Evolutionary conservation across 2,113 vertebrate species (phyloP).

Genomic region (Nyctereutes procyonoides): DNA sequence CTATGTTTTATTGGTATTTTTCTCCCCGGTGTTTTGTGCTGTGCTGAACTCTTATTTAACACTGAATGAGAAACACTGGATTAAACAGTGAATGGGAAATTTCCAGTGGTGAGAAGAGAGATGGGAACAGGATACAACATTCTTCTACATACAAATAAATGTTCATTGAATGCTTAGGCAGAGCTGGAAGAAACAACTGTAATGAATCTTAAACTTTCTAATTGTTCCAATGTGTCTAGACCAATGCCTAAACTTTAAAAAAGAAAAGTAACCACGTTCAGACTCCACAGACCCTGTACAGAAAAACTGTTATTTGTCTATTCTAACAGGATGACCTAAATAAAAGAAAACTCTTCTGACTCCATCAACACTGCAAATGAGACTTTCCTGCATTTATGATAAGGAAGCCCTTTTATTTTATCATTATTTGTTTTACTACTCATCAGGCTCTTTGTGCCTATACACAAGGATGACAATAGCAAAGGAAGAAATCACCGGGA

Average conservation of each 20-base stretch:
- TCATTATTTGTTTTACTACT: slow-evolving; percentile 63
- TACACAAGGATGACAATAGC: neutral
- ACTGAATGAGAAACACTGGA: slow-evolving; percentile 11
- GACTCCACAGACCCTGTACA: neutral
- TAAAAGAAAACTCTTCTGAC: neutral
- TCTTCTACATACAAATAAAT: neutral
- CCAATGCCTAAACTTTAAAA: neutral
- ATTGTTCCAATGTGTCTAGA: slow-evolving; percentile 18
- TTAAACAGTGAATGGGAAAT: slow-evolving; percentile 42
- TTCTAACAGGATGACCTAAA: neutral
- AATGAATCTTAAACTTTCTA: slow-evolving; percentile 6
- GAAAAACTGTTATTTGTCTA: neutral
- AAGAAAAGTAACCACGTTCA: slow-evolving; percentile 2
- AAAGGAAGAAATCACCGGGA: neutral
- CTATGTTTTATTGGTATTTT: neutral
- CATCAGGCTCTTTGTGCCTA: neutral
- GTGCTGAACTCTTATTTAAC: neutral
- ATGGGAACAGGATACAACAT: neutral
- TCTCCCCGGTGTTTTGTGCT: neutral
- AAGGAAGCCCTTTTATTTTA: neutral
- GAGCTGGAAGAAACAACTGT: neutral
- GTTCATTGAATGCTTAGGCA: neutral
- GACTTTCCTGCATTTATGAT: neutral
- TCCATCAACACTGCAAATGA: slow-evolving; percentile 35
- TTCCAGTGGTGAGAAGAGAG: neutral